A percentile compares a stretch with the other conserved stretches of the same genome.
phyloP scores from a whole-genome alignment of 1,140 invertebrate species.

The Drosophila orosa region DNA sequence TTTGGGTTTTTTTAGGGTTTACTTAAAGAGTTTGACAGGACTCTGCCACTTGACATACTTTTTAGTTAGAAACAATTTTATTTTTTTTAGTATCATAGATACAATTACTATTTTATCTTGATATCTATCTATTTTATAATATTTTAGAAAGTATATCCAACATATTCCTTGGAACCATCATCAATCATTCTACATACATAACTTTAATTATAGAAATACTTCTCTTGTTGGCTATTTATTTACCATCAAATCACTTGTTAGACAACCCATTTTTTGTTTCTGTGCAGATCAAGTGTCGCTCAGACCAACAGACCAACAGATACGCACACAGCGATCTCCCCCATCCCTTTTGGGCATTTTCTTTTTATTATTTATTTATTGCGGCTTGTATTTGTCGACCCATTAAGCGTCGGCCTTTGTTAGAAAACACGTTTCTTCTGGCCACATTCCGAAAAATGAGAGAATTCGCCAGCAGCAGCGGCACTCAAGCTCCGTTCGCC shows the following conservation, averaged over 20 bases:
- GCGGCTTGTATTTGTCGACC: conserved; percentile 76
- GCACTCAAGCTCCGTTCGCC: conserved; percentile 15
- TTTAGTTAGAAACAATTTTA: neutral
- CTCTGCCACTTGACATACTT: neutral
- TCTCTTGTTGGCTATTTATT: neutral
- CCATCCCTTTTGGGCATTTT: conserved; percentile 72
- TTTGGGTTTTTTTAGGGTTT: neutral
- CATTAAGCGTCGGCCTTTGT: conserved; percentile 72
- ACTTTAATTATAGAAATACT: no score
- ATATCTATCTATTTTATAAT: neutral
- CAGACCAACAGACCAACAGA: conserved; percentile 1
- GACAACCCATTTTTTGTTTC: neutral
- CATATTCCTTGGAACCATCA: neutral
- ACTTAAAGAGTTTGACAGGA: neutral
- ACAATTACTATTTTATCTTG: neutral
- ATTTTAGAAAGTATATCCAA: neutral
- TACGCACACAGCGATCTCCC: conserved; percentile 19
- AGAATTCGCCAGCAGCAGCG: conserved; percentile 75
- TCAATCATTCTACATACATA: neutral
- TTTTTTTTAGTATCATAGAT: neutral
- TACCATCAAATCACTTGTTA: neutral
- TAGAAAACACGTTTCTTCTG: conserved; percentile 74
- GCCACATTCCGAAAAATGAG: conserved; percentile 66
- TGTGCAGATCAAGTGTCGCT: conserved; percentile 65
- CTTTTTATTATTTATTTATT: conserved; percentile 82